Evolutionary conservation across 1,140 invertebrate species (phyloP), one percentile per base, ranked within the genome.

Genomic region (Tetraneura akinire): DNA sequence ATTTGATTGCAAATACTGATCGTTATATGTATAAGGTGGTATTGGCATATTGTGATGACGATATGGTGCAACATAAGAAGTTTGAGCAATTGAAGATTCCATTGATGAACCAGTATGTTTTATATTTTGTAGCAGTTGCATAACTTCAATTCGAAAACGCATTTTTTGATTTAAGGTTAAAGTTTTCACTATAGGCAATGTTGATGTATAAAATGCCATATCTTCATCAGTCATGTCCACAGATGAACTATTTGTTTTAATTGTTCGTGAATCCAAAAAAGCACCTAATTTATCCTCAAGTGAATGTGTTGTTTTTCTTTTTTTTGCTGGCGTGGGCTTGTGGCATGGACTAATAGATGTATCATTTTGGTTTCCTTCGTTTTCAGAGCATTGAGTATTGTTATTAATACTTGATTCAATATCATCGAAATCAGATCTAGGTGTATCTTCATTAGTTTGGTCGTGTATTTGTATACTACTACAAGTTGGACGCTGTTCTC

Each of bases 41-140:
- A 53, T 53, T 53, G 51, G 18, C 53, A 55, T 55, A 55, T 55
- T 55, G 53, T 55, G 53, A 55, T 55, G 53, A 55, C 21, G 53
- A 55, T 55, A 23, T 23, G 53, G 53, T 55, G 53, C 53, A 55
- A 55, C 53, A 55, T 23, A 23, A 55, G 10, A 55, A 6, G 53
- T 55, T 23, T 55, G 53, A 55, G n/a, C 21, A 23, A 55, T 55
- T 55, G 53, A 55, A 55, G 53, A 55, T 53, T 53, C 51, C 18
- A 53, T 53, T 53, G 51, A 21, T 53, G 51, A 53, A 53, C 51
- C 51, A 53, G 51, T 53, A 53, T 53, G 23, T 11, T 57, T 57
- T 57, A 57, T 57, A 57, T 26, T 23, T 57, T 57, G 55, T 57
- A 57, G 55, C 21, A 57, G 55, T 26, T 57, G 55, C 55, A 57